phyloP scores from a whole-genome alignment of 1,140 invertebrate genomes.

The Centruroides sculpturatus region DNA sequence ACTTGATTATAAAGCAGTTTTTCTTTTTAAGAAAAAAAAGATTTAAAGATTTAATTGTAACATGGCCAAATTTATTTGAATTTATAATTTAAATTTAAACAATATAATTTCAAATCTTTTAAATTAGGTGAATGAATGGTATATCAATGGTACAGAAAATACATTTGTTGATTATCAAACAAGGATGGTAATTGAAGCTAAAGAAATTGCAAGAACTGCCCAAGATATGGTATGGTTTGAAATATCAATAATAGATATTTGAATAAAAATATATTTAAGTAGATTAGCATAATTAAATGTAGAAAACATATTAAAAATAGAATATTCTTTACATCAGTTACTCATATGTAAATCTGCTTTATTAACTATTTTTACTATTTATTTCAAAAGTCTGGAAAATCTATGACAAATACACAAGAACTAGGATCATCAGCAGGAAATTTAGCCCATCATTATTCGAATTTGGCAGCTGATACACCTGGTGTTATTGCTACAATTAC shows the following conservation, averaged over 20 bases:
- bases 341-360: too few species aligned
- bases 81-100: too few species aligned
- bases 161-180: constrained; percentile 93
- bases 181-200: constrained; percentile 80
- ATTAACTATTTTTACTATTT: background rate
- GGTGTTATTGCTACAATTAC: constrained; percentile 71
- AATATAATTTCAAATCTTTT: too few species aligned
- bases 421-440: constrained; percentile 65
- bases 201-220: constrained; percentile 81
- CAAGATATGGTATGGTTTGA: constrained; percentile 68
- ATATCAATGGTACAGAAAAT: constrained; percentile 21
- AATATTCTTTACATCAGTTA: too few species aligned
- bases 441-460: constrained; percentile 76
- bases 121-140: constrained; percentile 28
- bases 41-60: too few species aligned
- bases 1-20: too few species aligned
- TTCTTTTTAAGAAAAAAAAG: too few species aligned
- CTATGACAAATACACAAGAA: constrained; percentile 47
- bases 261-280: too few species aligned
- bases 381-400: constrained; percentile 53
- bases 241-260: too few species aligned
- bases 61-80: too few species aligned
- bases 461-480: constrained; percentile 71
- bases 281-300: too few species aligned
- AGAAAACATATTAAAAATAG: too few species aligned